Evolutionary conservation across 2,113 vertebrate species (phyloP).

Genomic region (Hippocampus mohnikei): DNA sequence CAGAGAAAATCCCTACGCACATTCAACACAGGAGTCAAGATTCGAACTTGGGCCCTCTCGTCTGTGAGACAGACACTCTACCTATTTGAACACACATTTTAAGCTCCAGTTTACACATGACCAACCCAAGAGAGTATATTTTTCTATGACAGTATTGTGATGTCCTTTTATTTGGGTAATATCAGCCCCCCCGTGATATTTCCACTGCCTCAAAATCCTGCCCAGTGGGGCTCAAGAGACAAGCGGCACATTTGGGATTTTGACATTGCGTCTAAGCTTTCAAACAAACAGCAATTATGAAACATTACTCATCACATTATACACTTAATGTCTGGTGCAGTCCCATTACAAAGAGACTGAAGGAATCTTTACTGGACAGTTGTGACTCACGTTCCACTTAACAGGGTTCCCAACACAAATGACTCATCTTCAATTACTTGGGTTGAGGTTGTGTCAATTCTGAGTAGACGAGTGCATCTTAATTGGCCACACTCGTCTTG

Average conservation of each 20-base stretch:
- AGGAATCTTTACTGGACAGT: slow-evolving; percentile 35
- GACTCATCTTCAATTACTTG: slow-evolving; percentile 21
- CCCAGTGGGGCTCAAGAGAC: background rate
- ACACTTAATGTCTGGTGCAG: slow-evolving; percentile 28
- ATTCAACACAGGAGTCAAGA: no score
- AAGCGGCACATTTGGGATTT: background rate
- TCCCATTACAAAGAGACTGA: slow-evolving; percentile 36
- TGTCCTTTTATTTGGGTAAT: background rate
- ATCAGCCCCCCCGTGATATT: background rate
- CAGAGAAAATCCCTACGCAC: no score
- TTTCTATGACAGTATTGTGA: background rate
- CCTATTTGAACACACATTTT: no score
- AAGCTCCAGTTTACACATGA: background rate
- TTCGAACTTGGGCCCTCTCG: no score
- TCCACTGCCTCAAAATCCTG: background rate
- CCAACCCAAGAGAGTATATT: slow-evolving; percentile 3
- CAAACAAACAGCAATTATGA: slow-evolving; percentile 5
- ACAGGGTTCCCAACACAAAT: slow-evolving; percentile 31
- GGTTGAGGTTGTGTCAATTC: slow-evolving; percentile 23
- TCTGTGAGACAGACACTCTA: no score
- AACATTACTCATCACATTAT: slow-evolving; percentile 22
- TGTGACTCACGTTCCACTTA: slow-evolving; percentile 41
- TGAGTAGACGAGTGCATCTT: slow-evolving; percentile 29
- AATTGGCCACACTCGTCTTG: slow-evolving; percentile 15
- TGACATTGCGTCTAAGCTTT: background rate